These are phyloP conservation scores for Athalia cordata DNA, from an alignment of 2,888 invertebrate species.

Conservation along the genomic window DNA sequence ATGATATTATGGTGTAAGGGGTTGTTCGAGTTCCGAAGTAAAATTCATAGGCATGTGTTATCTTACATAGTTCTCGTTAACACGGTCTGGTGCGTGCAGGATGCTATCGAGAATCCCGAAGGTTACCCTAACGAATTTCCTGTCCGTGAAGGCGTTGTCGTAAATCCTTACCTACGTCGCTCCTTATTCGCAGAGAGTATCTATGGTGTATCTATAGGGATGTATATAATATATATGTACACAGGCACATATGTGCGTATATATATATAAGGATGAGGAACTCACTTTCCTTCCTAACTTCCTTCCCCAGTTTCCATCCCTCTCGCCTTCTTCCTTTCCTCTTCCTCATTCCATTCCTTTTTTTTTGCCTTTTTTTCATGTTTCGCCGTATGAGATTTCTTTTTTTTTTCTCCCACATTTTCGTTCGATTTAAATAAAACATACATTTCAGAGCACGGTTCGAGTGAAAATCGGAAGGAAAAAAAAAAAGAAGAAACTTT, in stretches of 20 bases:
- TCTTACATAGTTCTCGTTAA: constrained; percentile 53
- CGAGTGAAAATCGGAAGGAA: too few species aligned
- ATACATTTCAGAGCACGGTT: too few species aligned
- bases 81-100: constrained; percentile 61
- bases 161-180: constrained; percentile 57
- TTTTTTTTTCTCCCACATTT: too few species aligned
- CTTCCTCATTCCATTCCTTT: background rate
- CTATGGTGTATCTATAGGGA: too few species aligned
- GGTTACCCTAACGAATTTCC: constrained; percentile 70
- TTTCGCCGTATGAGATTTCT: background rate
- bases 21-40: background rate
- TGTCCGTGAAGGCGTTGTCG: constrained; percentile 65
- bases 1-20: too few species aligned
- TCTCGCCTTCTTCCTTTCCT: background rate
- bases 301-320: constrained; percentile 12
- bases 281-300: constrained; percentile 29
- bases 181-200: constrained; percentile 15
- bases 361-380: background rate
- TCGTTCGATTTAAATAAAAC: too few species aligned
- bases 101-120: constrained; percentile 66
- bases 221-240: too few species aligned
- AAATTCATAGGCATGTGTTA: constrained; percentile 28
- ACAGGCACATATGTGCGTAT: background rate
- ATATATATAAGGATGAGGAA: constrained; percentile 1
- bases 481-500: too few species aligned